These are phyloP conservation scores for Hemicordylus capensis DNA, from an alignment of 2,113 vertebrate genomes.

Conservation along the genomic window DNA sequence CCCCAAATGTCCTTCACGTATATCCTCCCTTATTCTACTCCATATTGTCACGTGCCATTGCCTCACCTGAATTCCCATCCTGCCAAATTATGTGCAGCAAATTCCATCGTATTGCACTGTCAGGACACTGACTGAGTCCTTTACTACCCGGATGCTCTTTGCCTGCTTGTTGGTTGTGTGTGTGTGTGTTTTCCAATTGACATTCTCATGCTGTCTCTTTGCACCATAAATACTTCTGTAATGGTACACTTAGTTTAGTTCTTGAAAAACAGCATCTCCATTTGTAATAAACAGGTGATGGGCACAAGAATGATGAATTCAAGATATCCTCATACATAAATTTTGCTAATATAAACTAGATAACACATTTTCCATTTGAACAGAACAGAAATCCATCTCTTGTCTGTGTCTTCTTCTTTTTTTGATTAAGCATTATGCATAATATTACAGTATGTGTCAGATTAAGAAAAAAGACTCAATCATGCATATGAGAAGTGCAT, in stretches of 20 bases:
- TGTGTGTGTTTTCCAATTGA: constrained; percentile 4
- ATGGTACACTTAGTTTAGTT: background rate
- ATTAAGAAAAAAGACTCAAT: constrained; percentile 12
- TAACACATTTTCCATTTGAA: background rate
- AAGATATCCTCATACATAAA: constrained; percentile 7
- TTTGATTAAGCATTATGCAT: background rate
- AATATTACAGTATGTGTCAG: background rate
- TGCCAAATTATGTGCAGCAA: background rate
- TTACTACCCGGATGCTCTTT: background rate
- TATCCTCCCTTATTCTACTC: background rate
- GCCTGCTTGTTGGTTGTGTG: background rate
- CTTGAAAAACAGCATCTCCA: background rate
- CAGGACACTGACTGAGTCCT: background rate
- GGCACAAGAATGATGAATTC: background rate
- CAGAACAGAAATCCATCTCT: background rate
- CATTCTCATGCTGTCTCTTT: background rate
- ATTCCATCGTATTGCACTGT: background rate
- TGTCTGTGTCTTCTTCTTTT: background rate
- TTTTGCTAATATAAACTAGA: background rate
- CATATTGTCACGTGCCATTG: rapidly evolving
- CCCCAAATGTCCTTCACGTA: background rate
- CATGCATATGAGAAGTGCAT: too few relatives aligned
- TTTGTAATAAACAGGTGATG: constrained; percentile 13
- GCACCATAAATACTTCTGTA: background rate
- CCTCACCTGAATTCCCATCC: background rate